Evolutionary conservation across 2,888 invertebrate genomes (phyloP), one percentile per base, ranked within the genome.

Genomic region (Drosophila nigritarsus): DNA sequence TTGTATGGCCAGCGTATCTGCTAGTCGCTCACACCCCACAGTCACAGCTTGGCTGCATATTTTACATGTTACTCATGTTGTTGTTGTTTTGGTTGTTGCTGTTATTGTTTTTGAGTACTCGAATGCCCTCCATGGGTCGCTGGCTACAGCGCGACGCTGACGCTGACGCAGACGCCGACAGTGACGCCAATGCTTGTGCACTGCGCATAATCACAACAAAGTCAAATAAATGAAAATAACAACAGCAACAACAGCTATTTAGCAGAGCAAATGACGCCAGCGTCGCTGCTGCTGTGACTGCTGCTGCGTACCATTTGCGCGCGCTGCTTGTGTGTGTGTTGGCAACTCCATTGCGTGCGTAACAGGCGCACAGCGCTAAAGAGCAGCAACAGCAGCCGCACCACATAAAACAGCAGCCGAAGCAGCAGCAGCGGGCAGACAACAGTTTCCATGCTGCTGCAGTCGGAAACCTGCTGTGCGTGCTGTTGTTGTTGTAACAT

Each of bases 121-220:
- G 42, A 86, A 88, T 88, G 86, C 85, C 85, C 86, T 88, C 85
- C 87, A 84, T 74, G 86, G 90, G 86, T 86, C 88, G 86, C 89
- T 90, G 83, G 75, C 73, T 85, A 87, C 78, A 72, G 65, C 65
- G 77, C 75, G 54, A 45, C 66, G 63, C 34, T 42, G 42, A n/a
- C 65, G 54, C 20, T 42, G 73, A 34, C 72, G 60, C 29, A 27
- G 68, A 40, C 51, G 67, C 40, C 20, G 61, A 30, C 29, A 60
- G 20, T 29, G 53, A 36, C 59, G 64, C 68, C 55, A 83, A 60
- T 63, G 88, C 67, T 63, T 65, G 73, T 69, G 76, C 90, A 89
- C 76, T 87, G 87, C 87, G 87, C 87, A 87, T 82, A 90, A 89
- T 89, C 87, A 90, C 84, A 89, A 83, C 90, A 82, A 87, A 83